These are phyloP conservation scores for Catharus bicknelli DNA, from an alignment of 2,113 vertebrate genomes.

Conservation along the genomic window DNA sequence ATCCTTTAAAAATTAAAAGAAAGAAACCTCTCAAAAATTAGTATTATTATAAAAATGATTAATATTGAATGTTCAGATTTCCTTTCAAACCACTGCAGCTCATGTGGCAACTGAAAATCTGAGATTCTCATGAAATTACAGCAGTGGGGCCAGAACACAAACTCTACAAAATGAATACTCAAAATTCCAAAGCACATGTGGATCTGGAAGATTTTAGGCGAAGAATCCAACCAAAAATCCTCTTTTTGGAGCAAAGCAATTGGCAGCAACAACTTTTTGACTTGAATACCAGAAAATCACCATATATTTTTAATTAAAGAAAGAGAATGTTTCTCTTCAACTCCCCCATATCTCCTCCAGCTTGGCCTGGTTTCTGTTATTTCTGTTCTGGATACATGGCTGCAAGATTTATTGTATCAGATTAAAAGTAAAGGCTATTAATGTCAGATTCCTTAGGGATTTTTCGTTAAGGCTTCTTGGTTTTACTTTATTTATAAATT, in stretches of 20 bases:
- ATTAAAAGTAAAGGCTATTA: slow-evolving; percentile 50
- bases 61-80: not conserved
- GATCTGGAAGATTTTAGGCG: not conserved
- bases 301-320: slow-evolving; percentile 22
- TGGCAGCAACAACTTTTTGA: not conserved
- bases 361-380: slow-evolving; percentile 9
- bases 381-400: slow-evolving; percentile 6
- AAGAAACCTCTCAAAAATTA: not conserved
- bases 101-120: not conserved
- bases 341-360: not conserved
- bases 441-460: slow-evolving; percentile 1
- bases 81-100: not conserved
- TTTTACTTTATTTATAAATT: slow-evolving; percentile 55
- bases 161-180: not conserved
- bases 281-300: slow-evolving; percentile 16
- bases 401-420: slow-evolving; percentile 55
- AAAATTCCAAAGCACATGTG: not conserved
- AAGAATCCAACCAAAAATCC: not conserved
- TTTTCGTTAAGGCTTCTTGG: slow-evolving; percentile 26
- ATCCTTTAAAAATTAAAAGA: not conserved
- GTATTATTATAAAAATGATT: not conserved
- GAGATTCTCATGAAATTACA: not conserved
- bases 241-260: not conserved
- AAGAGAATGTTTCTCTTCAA: not conserved
- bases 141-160: not conserved